Percentiles rank a stretch among this genome's conserved stretches.
phyloP scores from a whole-genome alignment of 2,797 vertebrate genomes.

The Peromyscus eremicus region DNA sequence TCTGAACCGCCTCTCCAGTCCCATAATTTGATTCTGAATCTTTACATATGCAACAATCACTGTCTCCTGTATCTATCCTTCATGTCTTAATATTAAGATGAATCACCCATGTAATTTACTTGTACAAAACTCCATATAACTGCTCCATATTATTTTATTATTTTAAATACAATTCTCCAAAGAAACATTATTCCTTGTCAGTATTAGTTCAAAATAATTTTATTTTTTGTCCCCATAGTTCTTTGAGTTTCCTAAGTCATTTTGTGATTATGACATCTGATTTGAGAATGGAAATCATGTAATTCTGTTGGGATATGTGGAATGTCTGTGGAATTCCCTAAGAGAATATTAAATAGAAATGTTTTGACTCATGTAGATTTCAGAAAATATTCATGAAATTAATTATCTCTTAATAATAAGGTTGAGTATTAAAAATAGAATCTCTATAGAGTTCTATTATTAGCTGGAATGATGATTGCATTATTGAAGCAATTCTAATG shows the following conservation, averaged over 20 bases:
- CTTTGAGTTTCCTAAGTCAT: neutral
- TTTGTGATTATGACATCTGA: neutral
- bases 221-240: neutral
- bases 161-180: neutral
- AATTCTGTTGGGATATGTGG: neutral
- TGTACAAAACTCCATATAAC: neutral
- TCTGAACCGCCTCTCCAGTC: neutral
- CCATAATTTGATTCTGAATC: neutral
- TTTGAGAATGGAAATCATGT: neutral
- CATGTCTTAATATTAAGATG: neutral
- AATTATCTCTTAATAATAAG: neutral
- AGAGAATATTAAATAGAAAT: conserved; percentile 24
- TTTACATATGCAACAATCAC: neutral
- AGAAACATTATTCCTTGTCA: neutral
- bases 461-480: conserved; percentile 35
- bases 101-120: neutral
- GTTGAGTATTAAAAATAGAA: conserved; percentile 13
- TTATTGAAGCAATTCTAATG: conserved; percentile 26
- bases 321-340: neutral
- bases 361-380: conserved; percentile 23
- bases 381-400: conserved; percentile 44
- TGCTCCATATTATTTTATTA: neutral
- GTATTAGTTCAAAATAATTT: conserved; percentile 32
- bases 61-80: neutral
- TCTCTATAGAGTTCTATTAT: conserved; percentile 39